Percentiles rank a stretch among this genome's conserved stretches.
phyloP scores from a whole-genome alignment of 1,140 invertebrate species.

The Araneus ventricosus region DNA sequence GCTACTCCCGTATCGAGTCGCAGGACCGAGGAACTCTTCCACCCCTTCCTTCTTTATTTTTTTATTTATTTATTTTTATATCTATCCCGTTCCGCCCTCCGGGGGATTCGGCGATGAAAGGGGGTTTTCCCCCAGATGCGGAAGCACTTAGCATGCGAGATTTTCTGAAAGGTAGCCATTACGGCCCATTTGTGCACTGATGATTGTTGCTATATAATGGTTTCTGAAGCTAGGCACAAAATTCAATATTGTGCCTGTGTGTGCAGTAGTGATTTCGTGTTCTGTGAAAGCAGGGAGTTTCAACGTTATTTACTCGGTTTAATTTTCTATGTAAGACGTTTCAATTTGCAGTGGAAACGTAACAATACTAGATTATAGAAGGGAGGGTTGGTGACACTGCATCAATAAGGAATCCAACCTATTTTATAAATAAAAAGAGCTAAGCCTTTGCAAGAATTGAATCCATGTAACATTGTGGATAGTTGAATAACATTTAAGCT shows the following conservation, averaged over 20 bases:
- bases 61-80: conserved; percentile 14
- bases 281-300: background rate
- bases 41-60: background rate
- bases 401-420: too few relatives aligned
- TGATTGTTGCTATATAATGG: background rate
- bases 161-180: background rate
- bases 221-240: background rate
- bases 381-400: too few relatives aligned
- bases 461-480: too few relatives aligned
- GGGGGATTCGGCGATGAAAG: background rate
- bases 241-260: background rate
- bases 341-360: too few relatives aligned
- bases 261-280: background rate
- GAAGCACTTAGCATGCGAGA: conserved; percentile 29
- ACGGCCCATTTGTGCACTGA: background rate
- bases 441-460: too few relatives aligned
- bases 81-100: background rate
- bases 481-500: too few relatives aligned
- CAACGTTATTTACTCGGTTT: background rate
- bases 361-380: too few relatives aligned
- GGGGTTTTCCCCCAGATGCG: conserved; percentile 4
- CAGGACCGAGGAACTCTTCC: background rate
- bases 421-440: too few relatives aligned
- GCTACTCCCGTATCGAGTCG: conserved; percentile 51
- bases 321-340: too few relatives aligned